A percentile compares a stretch with the other conserved stretches of the same genome.
These are phyloP conservation scores for Sinodicranocentrus sp. DNA, from an alignment of 2,888 invertebrate genomes.

Conservation along the genomic window DNA sequence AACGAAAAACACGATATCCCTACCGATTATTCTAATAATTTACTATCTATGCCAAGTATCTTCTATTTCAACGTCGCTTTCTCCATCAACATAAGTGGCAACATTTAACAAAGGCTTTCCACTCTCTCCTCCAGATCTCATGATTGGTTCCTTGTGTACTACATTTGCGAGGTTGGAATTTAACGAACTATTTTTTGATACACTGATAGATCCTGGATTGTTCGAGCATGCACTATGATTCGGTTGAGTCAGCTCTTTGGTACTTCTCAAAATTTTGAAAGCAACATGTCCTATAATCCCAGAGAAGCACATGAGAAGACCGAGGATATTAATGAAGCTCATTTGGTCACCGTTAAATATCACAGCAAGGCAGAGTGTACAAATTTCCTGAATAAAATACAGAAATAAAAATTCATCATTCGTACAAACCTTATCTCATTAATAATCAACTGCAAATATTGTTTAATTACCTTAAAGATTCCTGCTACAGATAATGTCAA, in stretches of 20 bases:
- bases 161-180: background rate
- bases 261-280: conserved; percentile 81
- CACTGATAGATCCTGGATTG: conserved; percentile 16
- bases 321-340: conserved; percentile 89
- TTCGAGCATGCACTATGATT: conserved; percentile 79
- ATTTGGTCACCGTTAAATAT: conserved; percentile 92
- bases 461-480: conserved; percentile 90
- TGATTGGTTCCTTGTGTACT: background rate
- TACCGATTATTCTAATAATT: no score
- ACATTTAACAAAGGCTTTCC: conserved; percentile 42
- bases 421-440: background rate
- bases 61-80: conserved; percentile 53
- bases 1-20: no score
- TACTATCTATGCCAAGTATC: conserved; percentile 50
- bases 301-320: conserved; percentile 90
- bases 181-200: conserved; percentile 25
- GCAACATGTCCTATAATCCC: conserved; percentile 92
- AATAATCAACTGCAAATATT: background rate
- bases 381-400: conserved; percentile 88
- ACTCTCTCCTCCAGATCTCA: conserved; percentile 34
- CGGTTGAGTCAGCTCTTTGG: conserved; percentile 83
- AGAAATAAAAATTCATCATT: no score
- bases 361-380: conserved; percentile 92
- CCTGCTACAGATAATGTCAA: conserved; percentile 97
- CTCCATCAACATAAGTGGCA: conserved; percentile 16